Percentiles rank a stretch among this genome's conserved stretches.
Conservation (phyloP, 2,888 invertebrate species). For the Carabus problematicus region DNA sequence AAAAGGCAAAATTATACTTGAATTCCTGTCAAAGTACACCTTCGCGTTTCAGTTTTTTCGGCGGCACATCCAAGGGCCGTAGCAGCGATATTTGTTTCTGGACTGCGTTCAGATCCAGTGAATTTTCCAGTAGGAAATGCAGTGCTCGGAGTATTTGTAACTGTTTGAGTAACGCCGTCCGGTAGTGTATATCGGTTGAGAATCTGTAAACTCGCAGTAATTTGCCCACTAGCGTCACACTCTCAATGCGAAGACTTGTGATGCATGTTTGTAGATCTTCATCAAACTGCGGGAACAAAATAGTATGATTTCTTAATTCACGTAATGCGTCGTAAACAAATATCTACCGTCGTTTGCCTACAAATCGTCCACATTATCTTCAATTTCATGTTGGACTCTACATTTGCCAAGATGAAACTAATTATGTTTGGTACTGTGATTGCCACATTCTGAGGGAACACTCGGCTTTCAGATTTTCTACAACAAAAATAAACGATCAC, state of each 20-base stretch:
- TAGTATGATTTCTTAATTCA: constrained; percentile 20
- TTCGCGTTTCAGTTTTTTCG: constrained; percentile 22
- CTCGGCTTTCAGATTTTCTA: constrained; percentile 74
- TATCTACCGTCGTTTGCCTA: constrained; percentile 59
- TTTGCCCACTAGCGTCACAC: constrained; percentile 61
- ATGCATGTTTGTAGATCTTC: constrained; percentile 61
- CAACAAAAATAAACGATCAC: constrained; percentile 46
- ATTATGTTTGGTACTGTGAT: constrained; percentile 72
- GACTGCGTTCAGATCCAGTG: constrained; percentile 28
- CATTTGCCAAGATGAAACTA: constrained; percentile 75
- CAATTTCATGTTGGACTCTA: constrained; percentile 63
- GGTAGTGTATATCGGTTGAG: constrained; percentile 49
- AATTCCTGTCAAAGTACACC: constrained; percentile 21
- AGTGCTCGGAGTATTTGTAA: constrained; percentile 54
- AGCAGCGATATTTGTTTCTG: constrained; percentile 19
- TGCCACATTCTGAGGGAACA: constrained; percentile 70
- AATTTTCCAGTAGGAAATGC: constrained; percentile 55
- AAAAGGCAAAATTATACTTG: constrained; percentile 5
- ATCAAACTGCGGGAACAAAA: constrained; percentile 51
- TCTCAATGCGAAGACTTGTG: constrained; percentile 62
- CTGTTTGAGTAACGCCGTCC: constrained; percentile 51
- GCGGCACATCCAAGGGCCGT: constrained; percentile 6
- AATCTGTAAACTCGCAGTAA: constrained; percentile 65
- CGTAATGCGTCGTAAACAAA: no score
- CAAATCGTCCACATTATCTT: constrained; percentile 66